Evolutionary conservation across 2,113 vertebrate species (phyloP), one percentile per base, ranked within the genome.

Genomic region (Saiga tatarica): DNA sequence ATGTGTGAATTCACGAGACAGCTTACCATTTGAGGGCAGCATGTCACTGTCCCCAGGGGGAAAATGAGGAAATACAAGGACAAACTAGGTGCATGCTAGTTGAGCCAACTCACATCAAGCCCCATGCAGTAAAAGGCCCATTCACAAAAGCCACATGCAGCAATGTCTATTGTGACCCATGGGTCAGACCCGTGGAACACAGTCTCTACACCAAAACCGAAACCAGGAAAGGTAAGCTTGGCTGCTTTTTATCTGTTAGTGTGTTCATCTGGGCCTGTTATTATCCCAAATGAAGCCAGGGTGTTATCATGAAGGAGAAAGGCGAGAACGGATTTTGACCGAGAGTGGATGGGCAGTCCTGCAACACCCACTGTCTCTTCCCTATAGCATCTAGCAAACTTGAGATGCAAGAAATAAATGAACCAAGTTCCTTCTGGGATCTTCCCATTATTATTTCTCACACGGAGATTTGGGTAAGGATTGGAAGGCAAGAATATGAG

Each of bases 21-120:
- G 36, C 15, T 39, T 5, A 13, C 15, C 4, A 2, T 87, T 15
- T 14, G 26, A 67, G 10, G 52, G 16, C 25, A 8, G 2, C 16
- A 1, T 15, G 3, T 59, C 57, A 2, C 33, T 36, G 21, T 39
- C 23, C 62, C 23, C 5, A 0, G 1, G 23, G 15, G 26, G 42
- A 87, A 13, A 36, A 52, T 14, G 23, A 64, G 14, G 42, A 89
- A 55, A 8, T 5, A 1, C 14, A 3, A n/a, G 25, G 36, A 14
- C 39, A 4, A 3, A 33, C 36, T 1, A 12, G 2, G 1, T 0
- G 1, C 2, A 0, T 19, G 19, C 7, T 4, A 1, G 2, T 1
- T 25, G 39, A 30, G 62, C 57, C 0, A 1, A 21, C 12, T 33
- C 36, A 12, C 36, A 1, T 14, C 26, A 36, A 30, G 52, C 50